phyloP scores from a whole-genome alignment of 2,113 vertebrate genomes.

The Festucalex cinctus region DNA sequence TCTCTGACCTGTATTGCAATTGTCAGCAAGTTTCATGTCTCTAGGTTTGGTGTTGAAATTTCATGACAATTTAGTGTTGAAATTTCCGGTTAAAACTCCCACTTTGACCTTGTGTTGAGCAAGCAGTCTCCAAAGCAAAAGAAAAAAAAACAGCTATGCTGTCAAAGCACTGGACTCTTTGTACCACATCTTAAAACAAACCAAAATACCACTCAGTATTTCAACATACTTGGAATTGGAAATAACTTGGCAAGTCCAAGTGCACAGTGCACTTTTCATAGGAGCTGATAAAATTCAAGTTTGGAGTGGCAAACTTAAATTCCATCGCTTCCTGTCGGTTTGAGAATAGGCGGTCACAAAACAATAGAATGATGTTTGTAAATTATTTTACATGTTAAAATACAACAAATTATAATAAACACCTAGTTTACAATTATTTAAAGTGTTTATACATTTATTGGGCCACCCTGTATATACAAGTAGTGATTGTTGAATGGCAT shows the following conservation, averaged over 20 bases:
- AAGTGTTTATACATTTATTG: too few species aligned
- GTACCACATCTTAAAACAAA: neutral
- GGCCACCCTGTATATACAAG: too few species aligned
- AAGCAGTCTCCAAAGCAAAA: constrained; percentile 8
- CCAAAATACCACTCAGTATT: neutral
- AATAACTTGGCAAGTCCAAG: too few species aligned
- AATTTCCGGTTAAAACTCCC: constrained; percentile 44
- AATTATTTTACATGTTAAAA: too few species aligned
- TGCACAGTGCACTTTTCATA: neutral
- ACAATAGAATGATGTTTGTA: too few species aligned
- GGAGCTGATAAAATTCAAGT: neutral
- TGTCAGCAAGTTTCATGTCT: neutral
- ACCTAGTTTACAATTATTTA: too few species aligned
- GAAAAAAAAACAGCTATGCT: neutral
- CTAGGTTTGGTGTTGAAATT: constrained; percentile 31
- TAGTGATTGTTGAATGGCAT: too few species aligned
- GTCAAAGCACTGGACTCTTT: constrained; percentile 15
- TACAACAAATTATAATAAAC: too few species aligned
- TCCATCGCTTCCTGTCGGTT: too few species aligned
- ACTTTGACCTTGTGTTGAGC: constrained; percentile 24
- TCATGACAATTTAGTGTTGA: constrained; percentile 42
- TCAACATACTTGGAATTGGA: neutral
- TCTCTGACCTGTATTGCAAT: neutral
- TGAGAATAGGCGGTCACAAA: too few species aligned
- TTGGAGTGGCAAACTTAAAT: too few species aligned